Evolutionary conservation across 2,888 invertebrate species (phyloP).

Genomic region (Drosophila flavopinicola): DNA sequence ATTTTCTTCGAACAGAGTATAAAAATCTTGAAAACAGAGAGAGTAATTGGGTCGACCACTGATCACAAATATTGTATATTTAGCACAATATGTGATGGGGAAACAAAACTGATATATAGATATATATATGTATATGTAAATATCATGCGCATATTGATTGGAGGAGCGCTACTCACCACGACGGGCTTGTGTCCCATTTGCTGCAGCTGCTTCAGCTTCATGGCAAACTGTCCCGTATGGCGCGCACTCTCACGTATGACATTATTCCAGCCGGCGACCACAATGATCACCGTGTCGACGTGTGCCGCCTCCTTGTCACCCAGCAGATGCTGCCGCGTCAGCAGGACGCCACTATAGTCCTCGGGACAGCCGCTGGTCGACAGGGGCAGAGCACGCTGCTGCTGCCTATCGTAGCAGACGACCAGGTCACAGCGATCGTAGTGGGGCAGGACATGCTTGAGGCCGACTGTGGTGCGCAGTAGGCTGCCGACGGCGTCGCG

Average conservation of each 20-base stretch:
- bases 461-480: constrained; percentile 84
- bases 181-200: constrained; percentile 87
- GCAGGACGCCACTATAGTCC: constrained; percentile 84
- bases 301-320: constrained; percentile 49
- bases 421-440: constrained; percentile 88
- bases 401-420: constrained; percentile 86
- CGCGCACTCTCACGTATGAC: constrained; percentile 85
- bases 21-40: too few species aligned
- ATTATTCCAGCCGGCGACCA: constrained; percentile 87
- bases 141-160: too few species aligned
- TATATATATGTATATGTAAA: too few species aligned
- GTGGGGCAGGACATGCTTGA: constrained; percentile 88
- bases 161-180: constrained; percentile 85
- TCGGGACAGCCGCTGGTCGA: constrained; percentile 84
- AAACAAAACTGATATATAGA: too few species aligned
- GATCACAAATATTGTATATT: too few species aligned
- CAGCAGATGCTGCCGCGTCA: constrained; percentile 76
- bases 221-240: constrained; percentile 86
- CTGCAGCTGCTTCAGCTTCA: constrained; percentile 88
- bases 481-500: constrained; percentile 85
- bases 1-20: too few species aligned
- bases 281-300: constrained; percentile 86
- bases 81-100: too few species aligned
- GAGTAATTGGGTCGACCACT: too few species aligned
- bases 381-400: constrained; percentile 85